phyloP scores from a whole-genome alignment of 2,797 vertebrate genomes.

The Anomalospiza imberbis region DNA sequence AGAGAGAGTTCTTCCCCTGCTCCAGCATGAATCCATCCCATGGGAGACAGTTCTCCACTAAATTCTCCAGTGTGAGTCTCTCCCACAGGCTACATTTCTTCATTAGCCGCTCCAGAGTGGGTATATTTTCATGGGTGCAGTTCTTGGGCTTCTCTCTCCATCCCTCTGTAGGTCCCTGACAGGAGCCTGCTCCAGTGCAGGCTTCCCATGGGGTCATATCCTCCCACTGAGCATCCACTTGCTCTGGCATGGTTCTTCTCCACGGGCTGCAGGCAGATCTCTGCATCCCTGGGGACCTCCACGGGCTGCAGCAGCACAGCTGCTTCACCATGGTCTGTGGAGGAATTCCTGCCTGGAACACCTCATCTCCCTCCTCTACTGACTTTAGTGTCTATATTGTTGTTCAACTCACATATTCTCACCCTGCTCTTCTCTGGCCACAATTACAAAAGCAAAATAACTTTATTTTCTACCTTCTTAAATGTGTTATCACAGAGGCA shows the following conservation, averaged over 20 bases:
- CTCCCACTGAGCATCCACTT: fast-evolving
- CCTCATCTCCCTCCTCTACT: not conserved
- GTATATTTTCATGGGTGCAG: not conserved
- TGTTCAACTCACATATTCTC: not conserved
- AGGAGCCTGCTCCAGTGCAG: not conserved
- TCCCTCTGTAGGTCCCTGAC: not conserved
- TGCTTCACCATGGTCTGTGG: not conserved
- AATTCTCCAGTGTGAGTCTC: not conserved
- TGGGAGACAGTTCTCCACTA: not conserved
- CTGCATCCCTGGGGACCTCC: not conserved
- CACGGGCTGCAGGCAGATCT: fast-evolving
- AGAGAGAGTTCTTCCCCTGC: not conserved
- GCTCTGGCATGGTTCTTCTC: not conserved
- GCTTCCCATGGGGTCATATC: not conserved
- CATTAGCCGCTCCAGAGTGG: not conserved
- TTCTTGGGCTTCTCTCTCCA: not conserved
- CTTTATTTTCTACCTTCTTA: not conserved
- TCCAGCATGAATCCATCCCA: not conserved
- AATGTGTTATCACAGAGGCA: fast-evolving
- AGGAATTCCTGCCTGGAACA: not conserved
- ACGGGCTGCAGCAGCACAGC: not conserved
- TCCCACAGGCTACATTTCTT: not conserved
- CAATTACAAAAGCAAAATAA: not conserved
- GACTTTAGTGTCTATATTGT: not conserved
- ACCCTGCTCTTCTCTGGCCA: not conserved